Base-by-base conservation (phyloP, 2,797 vertebrate genomes). In the Esox masquinongy region DNA sequence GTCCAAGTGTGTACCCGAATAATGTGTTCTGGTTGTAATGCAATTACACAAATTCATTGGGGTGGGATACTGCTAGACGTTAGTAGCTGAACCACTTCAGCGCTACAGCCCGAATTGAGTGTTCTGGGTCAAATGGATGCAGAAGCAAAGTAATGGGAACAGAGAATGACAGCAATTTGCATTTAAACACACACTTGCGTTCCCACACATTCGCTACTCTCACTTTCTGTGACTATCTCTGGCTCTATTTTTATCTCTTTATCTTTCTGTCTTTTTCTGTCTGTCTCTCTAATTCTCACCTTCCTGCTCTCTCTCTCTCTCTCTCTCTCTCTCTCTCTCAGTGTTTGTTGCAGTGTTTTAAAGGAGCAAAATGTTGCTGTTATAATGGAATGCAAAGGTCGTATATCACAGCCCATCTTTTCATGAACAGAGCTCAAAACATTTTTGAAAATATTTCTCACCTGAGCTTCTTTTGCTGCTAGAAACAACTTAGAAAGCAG, bases 391-490 rank as follows among this genome's bases (percentile, higher is more conserved):
- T 47, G 73, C 68, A 86, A 84, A 86, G 84, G 84, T 85, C 83
- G 82, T 83, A 78, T 75, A 83, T 89, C 85, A 76, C 56, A 8
- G 80, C 77, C 76, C 68, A 67, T 82, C 80, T 75, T 75, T 12
- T 39, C 77, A 50, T 59, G 76, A 75, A 85, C 77, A 79, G 83
- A 68, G 83, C 83, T 64, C 34, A 79, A 74, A 80, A 66, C 85
- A 73, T 78, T 81, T 81, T 77, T 72, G 87, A 85, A 84, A 78
- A 84, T 85, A 82, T 82, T 86, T 90, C 84, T 79, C 82, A 63
- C 26, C 64, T 63, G 81, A 83, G 85, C 74, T 34, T 53, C n/a
- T 17, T 47, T 19, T 26, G 36, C 19, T 53, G 12, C 77, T 80
- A 83, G 83, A 82, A 90, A 82, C 67, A 77, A 77, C 86, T 88